These are phyloP conservation scores for Plagiodera versicolora DNA, from an alignment of 2,888 invertebrate genomes.

Conservation along the genomic window DNA sequence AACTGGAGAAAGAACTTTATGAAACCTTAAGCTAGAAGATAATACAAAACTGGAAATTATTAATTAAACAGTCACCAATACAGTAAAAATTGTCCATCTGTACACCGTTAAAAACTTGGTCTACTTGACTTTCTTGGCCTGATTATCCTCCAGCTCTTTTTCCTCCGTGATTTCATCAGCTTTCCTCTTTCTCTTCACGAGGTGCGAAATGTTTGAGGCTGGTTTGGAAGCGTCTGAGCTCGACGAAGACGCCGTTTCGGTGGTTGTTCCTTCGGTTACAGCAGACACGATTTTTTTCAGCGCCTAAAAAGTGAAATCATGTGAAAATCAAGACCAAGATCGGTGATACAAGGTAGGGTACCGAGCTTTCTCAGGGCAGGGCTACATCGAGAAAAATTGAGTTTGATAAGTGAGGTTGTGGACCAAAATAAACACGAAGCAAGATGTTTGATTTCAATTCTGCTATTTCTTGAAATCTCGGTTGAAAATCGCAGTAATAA, in stretches of 20 bases:
- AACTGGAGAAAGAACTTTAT: conserved; percentile 45
- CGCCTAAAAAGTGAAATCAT: conserved; percentile 30
- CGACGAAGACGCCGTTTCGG: conserved; percentile 23
- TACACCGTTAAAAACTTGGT: not conserved
- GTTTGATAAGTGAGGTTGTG: too few relatives aligned
- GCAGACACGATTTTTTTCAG: conserved; percentile 33
- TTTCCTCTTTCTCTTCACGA: conserved; percentile 78
- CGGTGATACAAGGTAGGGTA: too few relatives aligned
- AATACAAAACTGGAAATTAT: not conserved
- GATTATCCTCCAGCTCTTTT: conserved; percentile 51
- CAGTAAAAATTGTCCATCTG: conserved; percentile 8
- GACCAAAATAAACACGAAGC: too few relatives aligned
- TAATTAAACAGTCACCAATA: not conserved
- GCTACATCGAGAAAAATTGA: too few relatives aligned
- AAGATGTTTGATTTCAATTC: too few relatives aligned
- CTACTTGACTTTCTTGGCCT: conserved; percentile 59
- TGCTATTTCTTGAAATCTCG: too few relatives aligned
- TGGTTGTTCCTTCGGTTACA: conserved; percentile 17
- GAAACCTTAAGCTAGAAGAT: conserved; percentile 20
- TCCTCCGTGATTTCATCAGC: conserved; percentile 59
- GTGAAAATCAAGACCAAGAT: not conserved
- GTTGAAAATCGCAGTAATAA: too few relatives aligned
- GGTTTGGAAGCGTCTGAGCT: conserved; percentile 56
- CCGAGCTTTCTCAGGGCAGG: too few relatives aligned
- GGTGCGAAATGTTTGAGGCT: conserved; percentile 77